phyloP scores from a whole-genome alignment of 2,888 invertebrate genomes.

The Cosmopolites sordidus region DNA sequence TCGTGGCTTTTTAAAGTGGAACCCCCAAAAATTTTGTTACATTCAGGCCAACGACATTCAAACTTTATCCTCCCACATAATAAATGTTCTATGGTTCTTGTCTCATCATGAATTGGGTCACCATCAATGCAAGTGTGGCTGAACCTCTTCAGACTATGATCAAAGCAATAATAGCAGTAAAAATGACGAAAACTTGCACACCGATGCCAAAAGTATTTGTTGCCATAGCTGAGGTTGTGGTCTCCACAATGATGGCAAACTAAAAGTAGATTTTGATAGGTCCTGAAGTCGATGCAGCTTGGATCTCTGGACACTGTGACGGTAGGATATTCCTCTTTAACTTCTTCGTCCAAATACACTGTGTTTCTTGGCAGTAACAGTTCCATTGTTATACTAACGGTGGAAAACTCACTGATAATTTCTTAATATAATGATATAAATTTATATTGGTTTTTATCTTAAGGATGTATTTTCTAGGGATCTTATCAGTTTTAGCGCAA shows the following conservation, averaged over 20 bases:
- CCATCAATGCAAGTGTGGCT: conserved; percentile 20
- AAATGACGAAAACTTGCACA: conserved; percentile 22
- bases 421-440: no score
- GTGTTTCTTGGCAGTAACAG: conserved; percentile 20
- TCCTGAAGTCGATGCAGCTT: conserved; percentile 13
- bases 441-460: no score
- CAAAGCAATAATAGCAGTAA: conserved; percentile 26
- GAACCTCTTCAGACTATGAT: conserved; percentile 22
- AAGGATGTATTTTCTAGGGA: no score
- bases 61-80: conserved; percentile 23
- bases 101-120: conserved; percentile 22
- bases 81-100: conserved; percentile 19
- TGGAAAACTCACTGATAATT: no score
- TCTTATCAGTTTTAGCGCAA: no score
- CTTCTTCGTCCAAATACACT: conserved; percentile 23
- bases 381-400: conserved; percentile 17
- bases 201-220: conserved; percentile 23
- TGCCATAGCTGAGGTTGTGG: conserved; percentile 22
- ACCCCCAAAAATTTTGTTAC: conserved; percentile 23
- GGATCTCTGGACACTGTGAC: conserved; percentile 6
- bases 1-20: conserved; percentile 20
- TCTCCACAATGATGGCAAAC: conserved; percentile 23
- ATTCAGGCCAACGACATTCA: conserved; percentile 16
- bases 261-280: conserved; percentile 12
- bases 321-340: conserved; percentile 22